Percentiles rank a stretch among this genome's conserved stretches.
Conservation (phyloP, 2,888 invertebrate genomes). For the Cecidostiba fungosa region DNA sequence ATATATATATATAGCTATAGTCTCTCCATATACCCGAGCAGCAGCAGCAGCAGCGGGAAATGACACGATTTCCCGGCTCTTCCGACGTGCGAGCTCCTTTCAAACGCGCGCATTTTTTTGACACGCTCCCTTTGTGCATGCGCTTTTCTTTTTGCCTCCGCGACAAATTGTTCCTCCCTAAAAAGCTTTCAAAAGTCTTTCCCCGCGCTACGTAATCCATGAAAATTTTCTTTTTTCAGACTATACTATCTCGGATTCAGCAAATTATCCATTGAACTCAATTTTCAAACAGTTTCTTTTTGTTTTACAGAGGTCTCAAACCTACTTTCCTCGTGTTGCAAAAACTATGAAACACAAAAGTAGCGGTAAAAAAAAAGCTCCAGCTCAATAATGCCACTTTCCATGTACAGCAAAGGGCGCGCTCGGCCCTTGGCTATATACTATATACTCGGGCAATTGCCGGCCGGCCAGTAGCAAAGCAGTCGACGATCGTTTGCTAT, state of each 20-base stretch:
- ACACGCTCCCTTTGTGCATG: neutral
- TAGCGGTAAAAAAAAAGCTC: neutral
- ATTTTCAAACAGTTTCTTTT: no score
- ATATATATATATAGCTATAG: neutral
- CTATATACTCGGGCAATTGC: neutral
- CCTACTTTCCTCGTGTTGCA: neutral
- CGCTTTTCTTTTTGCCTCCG: neutral
- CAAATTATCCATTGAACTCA: no score
- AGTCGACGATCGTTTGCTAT: neutral
- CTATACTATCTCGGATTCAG: neutral
- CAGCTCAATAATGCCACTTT: constrained; percentile 9
- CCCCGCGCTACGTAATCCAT: neutral
- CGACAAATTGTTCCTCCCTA: neutral
- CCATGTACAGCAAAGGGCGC: neutral
- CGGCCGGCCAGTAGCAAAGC: neutral
- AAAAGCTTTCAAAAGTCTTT: neutral
- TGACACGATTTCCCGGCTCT: constrained; percentile 37
- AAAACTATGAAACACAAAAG: neutral
- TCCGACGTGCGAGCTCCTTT: neutral
- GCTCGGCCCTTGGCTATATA: neutral
- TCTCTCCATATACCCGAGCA: neutral
- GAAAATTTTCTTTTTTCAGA: neutral
- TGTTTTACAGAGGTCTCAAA: no score
- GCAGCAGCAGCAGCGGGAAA: neutral
- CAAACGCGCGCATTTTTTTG: neutral